Base-by-base conservation (phyloP, 2,113 vertebrate genomes). In the Toxostoma redivivum region DNA sequence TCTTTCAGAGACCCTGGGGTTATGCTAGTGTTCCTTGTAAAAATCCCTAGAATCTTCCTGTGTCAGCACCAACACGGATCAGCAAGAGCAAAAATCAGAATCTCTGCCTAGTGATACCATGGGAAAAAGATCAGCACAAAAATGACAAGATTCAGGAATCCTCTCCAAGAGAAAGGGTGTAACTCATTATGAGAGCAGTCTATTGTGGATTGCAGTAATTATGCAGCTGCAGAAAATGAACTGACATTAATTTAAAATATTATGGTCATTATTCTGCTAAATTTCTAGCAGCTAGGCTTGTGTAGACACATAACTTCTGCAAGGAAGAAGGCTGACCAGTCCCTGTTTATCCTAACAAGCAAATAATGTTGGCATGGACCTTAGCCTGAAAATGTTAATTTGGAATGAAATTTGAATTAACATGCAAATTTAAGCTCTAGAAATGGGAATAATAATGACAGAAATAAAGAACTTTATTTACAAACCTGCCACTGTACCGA, bases 121-220 rank as follows among this genome's bases (percentile, higher is more conserved):
- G 90, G 90, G 95, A 96, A 97, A 97, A 97, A 97, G 91, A 85
- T 73, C 74, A 86, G 81, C 81, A 97, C 95, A 96, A 97, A 97
- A 97, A 97, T 81, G 86, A 94, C 74, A 87, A 91, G 88, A 95
- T 88, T 91, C 92, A 81, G 79, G 83, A 95, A 83, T 38, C 30
- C 48, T 45, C 86, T 96, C 86, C 82, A 92, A 95, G 79, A 90
- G 86, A 91, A 95, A 94, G 96, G 88, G 93, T 91, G 92, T 92
- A 97, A 95, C 90, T 93, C 95, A 90, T 95, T 94, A 96, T 92
- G 86, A 96, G 86, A 74, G 67, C n/a, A 50, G 69, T 72, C 97
- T 95, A 93, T 96, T 97, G 94, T 97, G 92, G 69, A 87, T 94
- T 95, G 92, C 86, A 95, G 96, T 86, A 96, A 97, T 97, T 94